phyloP scores from a whole-genome alignment of 2,797 vertebrate genomes.

The Oryzias sinensis region DNA sequence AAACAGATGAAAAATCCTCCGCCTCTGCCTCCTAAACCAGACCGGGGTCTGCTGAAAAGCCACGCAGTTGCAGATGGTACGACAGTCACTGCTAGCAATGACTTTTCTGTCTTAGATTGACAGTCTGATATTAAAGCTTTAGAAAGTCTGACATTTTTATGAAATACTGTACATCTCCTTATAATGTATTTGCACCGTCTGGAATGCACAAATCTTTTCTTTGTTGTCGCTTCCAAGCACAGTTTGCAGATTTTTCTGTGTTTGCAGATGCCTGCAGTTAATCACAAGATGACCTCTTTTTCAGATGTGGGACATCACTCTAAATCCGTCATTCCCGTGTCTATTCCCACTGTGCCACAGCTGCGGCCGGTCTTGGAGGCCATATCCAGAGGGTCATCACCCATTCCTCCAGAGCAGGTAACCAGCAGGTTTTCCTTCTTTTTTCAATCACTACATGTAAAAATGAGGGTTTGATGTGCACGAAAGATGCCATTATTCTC shows the following conservation, averaged over 20 bases:
- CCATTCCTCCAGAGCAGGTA: constrained; percentile 89
- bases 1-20: constrained; percentile 82
- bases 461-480: constrained; percentile 5
- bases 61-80: constrained; percentile 84
- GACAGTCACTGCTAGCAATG: too few relatives aligned
- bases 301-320: constrained; percentile 84
- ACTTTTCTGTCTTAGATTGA: too few relatives aligned
- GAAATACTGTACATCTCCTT: too few relatives aligned
- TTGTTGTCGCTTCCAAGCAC: neutral
- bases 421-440: neutral
- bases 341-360: constrained; percentile 89
- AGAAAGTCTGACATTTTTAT: too few relatives aligned
- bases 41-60: constrained; percentile 83
- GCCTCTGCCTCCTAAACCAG: constrained; percentile 85
- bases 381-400: constrained; percentile 88
- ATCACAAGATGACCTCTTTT: constrained; percentile 28
- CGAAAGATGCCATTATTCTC: constrained; percentile 15
- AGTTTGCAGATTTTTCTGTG: neutral
- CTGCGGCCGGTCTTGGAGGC: constrained; percentile 84
- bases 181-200: neutral
- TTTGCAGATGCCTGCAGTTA: constrained; percentile 1
- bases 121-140: too few relatives aligned
- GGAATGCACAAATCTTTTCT: neutral
- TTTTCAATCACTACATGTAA: neutral
- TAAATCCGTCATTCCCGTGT: constrained; percentile 83